phyloP scores from a whole-genome alignment of 2,113 vertebrate species.

The Sitta europaea region DNA sequence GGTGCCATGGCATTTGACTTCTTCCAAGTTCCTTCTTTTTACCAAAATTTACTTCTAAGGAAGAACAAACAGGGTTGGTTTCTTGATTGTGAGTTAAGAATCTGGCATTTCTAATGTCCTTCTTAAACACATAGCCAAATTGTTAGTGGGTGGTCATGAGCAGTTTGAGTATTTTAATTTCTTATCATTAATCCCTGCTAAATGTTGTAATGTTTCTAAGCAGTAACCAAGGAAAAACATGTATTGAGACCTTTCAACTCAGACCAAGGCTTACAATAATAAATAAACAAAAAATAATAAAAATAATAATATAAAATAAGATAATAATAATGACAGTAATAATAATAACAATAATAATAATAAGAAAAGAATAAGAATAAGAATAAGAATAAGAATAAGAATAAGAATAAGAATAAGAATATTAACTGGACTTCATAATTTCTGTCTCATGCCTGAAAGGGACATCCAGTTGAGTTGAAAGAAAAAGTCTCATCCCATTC shows the following conservation, averaged over 20 bases:
- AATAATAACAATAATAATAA: too few relatives aligned
- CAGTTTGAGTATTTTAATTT: background rate
- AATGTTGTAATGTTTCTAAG: background rate
- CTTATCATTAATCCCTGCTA: background rate
- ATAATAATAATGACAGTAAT: background rate
- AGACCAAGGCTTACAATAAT: background rate
- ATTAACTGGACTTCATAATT: background rate
- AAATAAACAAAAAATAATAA: too few relatives aligned
- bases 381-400: too few relatives aligned
- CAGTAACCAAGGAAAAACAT: background rate
- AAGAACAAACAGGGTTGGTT: background rate
- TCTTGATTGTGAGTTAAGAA: background rate
- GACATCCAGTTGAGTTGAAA: background rate
- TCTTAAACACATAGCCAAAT: background rate
- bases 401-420: accelerated
- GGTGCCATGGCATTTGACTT: background rate
- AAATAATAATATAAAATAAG: too few relatives aligned
- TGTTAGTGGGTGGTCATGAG: background rate
- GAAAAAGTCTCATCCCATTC: background rate
- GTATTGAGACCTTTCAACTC: background rate
- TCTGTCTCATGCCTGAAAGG: background rate
- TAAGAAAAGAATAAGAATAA: too few relatives aligned
- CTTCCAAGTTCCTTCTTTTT: background rate
- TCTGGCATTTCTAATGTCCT: background rate
- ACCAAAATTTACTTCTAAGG: background rate